Conservation (phyloP, 2,113 vertebrate species). For the Hyla sarda region DNA sequence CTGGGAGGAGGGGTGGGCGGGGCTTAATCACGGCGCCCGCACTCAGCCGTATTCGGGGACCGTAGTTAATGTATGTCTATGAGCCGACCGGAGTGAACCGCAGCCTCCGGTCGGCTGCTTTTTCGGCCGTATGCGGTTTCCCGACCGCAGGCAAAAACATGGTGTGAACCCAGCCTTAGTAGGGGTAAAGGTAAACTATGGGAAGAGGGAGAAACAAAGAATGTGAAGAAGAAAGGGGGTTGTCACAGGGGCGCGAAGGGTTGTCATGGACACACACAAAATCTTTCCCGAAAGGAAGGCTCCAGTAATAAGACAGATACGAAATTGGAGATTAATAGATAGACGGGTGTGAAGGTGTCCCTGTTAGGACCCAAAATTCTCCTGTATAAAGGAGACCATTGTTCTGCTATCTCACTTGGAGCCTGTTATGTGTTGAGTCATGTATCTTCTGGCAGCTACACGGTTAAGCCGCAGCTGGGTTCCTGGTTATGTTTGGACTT, state of each 20-base stretch:
- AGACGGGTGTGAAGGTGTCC: not conserved
- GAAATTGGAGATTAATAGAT: not conserved
- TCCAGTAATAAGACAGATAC: not conserved
- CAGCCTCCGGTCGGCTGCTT: no score
- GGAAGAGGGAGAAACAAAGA: no score
- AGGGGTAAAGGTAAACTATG: no score
- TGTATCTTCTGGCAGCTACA: not conserved
- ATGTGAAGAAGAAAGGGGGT: no score
- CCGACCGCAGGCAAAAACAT: no score
- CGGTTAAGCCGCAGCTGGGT: not conserved
- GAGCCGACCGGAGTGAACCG: no score
- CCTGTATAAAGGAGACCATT: not conserved
- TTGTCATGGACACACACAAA: not conserved
- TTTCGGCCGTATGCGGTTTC: no score
- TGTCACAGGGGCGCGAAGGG: not conserved
- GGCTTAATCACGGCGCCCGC: no score
- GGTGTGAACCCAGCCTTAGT: no score
- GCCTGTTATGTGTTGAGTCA: not conserved
- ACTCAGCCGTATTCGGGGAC: no score
- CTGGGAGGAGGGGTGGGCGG: no score
- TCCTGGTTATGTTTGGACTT: conserved; percentile 12
- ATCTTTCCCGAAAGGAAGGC: not conserved
- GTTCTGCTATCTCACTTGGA: not conserved
- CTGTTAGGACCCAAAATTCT: not conserved
- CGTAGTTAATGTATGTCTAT: no score